Conservation (phyloP, 2,113 vertebrate species). For the Hystrix brachyura region DNA sequence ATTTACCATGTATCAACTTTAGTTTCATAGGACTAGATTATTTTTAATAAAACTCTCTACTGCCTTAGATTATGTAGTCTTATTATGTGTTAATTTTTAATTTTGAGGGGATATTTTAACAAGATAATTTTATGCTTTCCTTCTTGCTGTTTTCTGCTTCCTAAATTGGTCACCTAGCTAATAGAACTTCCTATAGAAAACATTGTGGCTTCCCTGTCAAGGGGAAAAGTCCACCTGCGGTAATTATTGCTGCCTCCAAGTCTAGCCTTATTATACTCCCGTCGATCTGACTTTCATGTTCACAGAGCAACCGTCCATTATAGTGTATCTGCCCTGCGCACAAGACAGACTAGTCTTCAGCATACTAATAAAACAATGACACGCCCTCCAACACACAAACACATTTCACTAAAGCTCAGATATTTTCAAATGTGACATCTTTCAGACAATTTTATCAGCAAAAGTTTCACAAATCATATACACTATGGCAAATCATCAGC, state of each 20-base stretch:
- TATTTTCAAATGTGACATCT: not conserved
- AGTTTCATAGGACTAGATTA: not conserved
- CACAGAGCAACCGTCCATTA: not conserved
- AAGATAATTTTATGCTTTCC: not conserved
- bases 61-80: not conserved
- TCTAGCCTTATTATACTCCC: not conserved
- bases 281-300: not conserved
- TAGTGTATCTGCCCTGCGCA: rapidly evolving
- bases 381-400: not conserved
- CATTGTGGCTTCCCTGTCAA: not conserved
- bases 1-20: conserved; percentile 13
- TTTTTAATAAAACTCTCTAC: conserved; percentile 37
- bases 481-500: conserved; percentile 26
- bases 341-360: not conserved
- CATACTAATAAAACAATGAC: not conserved
- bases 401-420: not conserved
- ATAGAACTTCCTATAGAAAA: conserved; percentile 13
- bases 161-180: conserved; percentile 15
- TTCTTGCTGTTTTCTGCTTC: conserved; percentile 25
- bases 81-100: not conserved
- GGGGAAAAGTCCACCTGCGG: not conserved
- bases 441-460: not conserved
- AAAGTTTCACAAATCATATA: not conserved
- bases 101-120: not conserved
- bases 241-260: not conserved